Evolutionary conservation across 2,888 invertebrate species (phyloP).

Genomic region (Parochlus steinenii): DNA sequence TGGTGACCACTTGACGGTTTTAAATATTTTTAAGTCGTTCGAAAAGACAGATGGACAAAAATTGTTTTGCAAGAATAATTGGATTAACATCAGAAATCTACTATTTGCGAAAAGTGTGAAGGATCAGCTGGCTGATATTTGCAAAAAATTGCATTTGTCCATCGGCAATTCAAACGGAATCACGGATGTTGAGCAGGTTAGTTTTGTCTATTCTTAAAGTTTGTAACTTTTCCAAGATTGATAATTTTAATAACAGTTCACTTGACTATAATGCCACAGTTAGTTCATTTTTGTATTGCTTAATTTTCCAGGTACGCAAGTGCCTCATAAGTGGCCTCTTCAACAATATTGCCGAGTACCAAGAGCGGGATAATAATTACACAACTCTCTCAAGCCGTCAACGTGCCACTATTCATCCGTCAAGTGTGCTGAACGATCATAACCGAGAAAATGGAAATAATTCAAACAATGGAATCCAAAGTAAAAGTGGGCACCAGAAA

Average conservation of each 20-base stretch:
- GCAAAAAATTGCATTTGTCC: conserved; percentile 41
- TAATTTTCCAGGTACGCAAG: conserved; percentile 38
- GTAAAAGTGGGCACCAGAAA: conserved; percentile 15
- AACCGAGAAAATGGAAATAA: conserved; percentile 8
- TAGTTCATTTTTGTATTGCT: conserved; percentile 1
- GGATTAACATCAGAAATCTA: conserved; percentile 66
- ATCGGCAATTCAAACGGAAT: conserved; percentile 42
- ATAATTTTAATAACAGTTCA: neutral
- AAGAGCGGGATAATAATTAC: conserved; percentile 52
- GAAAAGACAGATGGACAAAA: conserved; percentile 45
- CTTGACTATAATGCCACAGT: neutral
- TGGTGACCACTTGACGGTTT: conserved; percentile 82
- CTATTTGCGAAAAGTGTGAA: conserved; percentile 64
- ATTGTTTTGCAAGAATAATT: conserved; percentile 84
- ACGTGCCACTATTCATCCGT: conserved; percentile 70
- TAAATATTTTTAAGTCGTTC: conserved; percentile 76
- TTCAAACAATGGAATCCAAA: neutral
- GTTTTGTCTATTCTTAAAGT: neutral
- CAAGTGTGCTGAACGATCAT: conserved; percentile 43
- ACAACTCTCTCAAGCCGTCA: conserved; percentile 43
- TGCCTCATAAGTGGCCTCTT: conserved; percentile 69
- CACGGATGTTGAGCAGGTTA: conserved; percentile 39
- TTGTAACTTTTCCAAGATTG: neutral
- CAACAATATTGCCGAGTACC: conserved; percentile 70
- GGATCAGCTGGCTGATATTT: conserved; percentile 58